Evolutionary conservation across 2,888 invertebrate genomes (phyloP), one percentile per base, ranked within the genome.

Genomic region (Pyrrhia umbra): DNA sequence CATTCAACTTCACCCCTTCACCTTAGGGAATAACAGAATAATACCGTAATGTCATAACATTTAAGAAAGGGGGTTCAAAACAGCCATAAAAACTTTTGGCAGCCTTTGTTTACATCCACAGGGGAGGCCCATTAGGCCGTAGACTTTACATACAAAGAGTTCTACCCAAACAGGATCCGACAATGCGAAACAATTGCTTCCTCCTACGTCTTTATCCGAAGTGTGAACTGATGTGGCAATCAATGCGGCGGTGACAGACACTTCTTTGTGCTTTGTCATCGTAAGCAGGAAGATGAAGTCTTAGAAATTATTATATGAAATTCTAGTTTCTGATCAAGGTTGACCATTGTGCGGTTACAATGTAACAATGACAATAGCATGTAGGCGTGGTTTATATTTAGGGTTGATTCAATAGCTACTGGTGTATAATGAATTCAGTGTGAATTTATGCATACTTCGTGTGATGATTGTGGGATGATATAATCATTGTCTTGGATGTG

Each of bases 261-360:
- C 67, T 75, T 81, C 68, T 77, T 81, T 81, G 9, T 75, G 81
- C 83, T 52, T 27, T 80, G 76, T 84, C 82, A 84, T 85, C 63
- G 67, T 68, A 21, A 72, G 57, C 82, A 83, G 86, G 86, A 87
- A 86, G 85, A 80, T 64, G 62, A 49, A 63, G 71, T 30, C 18
- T 47, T 54, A 50, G 39, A 68, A 66, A 54, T 45, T 66, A n/a
- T 63, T 64, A 60, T 46, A 16, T 49, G 61, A 73, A 66, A 64
- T 73, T 62, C 46, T 57, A 69, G 57, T 66, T 60, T 70, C 61
- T 54, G 52, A 27, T 47, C 72, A 80, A 80, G 75, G 78, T 56
- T 64, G 51, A 51, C 46, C 37, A 73, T 68, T 57, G 55, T 63
- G 23, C 65, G 40, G 27, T 27, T 16, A 10, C 15, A 42, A 27